A percentile compares a stretch with the other conserved stretches of the same genome.
phyloP scores from a whole-genome alignment of 2,888 invertebrate species.

The Apoda limacodes region DNA sequence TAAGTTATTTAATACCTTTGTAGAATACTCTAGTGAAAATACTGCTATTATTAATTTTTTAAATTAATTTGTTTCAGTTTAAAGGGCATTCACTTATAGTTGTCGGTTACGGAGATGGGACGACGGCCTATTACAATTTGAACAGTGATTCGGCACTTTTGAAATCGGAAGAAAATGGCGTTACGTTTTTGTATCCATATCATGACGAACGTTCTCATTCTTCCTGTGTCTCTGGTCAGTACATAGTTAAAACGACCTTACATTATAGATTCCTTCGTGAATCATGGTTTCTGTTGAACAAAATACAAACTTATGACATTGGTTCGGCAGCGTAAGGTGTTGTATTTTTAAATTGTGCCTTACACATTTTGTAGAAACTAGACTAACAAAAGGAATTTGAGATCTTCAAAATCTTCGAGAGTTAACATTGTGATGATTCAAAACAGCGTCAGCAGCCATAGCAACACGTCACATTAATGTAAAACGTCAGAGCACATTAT shows the following conservation, averaged over 20 bases:
- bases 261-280: too few relatives aligned
- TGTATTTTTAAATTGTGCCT: too few relatives aligned
- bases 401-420: too few relatives aligned
- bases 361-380: too few relatives aligned
- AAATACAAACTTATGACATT: too few relatives aligned
- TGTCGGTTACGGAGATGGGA: conserved; percentile 78
- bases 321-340: too few relatives aligned
- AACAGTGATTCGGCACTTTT: conserved; percentile 61
- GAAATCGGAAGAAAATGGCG: conserved; percentile 36
- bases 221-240: conserved; percentile 69
- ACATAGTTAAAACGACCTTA: background rate
- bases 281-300: too few relatives aligned
- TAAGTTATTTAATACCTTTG: conserved; percentile 27
- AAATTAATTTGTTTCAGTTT: conserved; percentile 41
- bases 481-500: too few relatives aligned
- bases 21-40: conserved; percentile 1
- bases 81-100: conserved; percentile 64
- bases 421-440: too few relatives aligned
- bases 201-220: conserved; percentile 70
- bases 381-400: too few relatives aligned
- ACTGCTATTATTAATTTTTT: conserved; percentile 1
- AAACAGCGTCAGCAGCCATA: too few relatives aligned
- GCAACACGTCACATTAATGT: too few relatives aligned
- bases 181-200: conserved; percentile 66
- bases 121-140: conserved; percentile 74